Evolutionary conservation across 2,797 vertebrate genomes (phyloP).

Genomic region (Hoplostethus mediterraneus): DNA sequence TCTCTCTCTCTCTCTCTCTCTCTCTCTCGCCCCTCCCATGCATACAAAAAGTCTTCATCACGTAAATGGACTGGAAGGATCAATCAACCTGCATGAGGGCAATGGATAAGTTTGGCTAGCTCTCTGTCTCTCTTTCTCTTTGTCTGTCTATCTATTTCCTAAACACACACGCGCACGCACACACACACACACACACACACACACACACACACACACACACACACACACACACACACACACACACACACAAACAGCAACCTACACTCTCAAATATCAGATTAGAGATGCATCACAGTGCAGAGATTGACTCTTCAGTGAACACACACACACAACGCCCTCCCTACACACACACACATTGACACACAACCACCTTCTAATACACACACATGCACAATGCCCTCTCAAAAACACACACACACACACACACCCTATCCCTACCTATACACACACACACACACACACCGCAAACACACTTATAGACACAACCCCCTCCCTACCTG

Average conservation of each 20-base stretch:
- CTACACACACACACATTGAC: no score
- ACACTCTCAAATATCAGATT: neutral
- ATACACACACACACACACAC: no score
- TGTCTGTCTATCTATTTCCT: neutral
- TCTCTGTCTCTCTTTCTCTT: neutral
- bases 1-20: neutral
- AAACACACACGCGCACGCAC: neutral
- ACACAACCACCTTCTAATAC: no score
- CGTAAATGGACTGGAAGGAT: conserved; percentile 17
- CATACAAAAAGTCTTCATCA: neutral
- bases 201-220: neutral
- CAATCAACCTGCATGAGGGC: conserved; percentile 3
- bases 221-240: neutral
- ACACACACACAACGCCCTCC: neutral
- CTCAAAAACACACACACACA: neutral
- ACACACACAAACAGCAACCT: neutral
- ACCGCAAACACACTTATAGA: no score
- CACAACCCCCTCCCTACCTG: no score
- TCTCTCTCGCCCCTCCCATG: neutral
- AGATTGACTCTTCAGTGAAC: neutral
- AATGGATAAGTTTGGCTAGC: neutral
- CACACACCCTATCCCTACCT: neutral
- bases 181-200: neutral
- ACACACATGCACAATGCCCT: no score
- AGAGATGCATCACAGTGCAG: neutral